Evolutionary conservation across 1,140 invertebrate genomes (phyloP).

Genomic region (Nautilus pompilius): DNA sequence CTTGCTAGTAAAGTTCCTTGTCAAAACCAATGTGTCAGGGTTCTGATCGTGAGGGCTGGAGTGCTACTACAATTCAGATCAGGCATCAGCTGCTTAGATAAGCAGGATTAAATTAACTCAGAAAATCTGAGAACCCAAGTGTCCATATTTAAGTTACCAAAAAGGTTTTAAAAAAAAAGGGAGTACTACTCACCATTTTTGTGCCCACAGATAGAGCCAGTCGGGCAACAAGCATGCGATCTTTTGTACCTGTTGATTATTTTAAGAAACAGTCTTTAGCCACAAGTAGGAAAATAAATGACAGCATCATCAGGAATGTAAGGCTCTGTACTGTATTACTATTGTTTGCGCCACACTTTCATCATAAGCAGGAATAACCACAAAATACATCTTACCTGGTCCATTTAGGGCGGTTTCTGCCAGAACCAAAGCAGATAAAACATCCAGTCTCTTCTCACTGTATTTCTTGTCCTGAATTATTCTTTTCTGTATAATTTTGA

Average conservation of each 20-base stretch:
- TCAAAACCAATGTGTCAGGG: too few species aligned
- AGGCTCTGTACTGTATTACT: too few species aligned
- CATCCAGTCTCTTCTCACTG: slow-evolving; percentile 64
- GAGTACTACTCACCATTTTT: slow-evolving; percentile 52
- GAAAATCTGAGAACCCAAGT: too few species aligned
- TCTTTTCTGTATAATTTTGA: slow-evolving; percentile 56
- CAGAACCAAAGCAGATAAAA: slow-evolving; percentile 70
- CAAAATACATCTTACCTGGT: slow-evolving; percentile 53
- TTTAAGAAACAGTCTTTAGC: neutral
- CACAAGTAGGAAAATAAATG: neutral
- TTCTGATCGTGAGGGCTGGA: too few species aligned
- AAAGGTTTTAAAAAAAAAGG: neutral
- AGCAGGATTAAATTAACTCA: too few species aligned
- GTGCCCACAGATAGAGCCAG: slow-evolving; percentile 68
- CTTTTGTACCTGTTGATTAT: slow-evolving; percentile 57
- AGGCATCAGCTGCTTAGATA: too few species aligned
- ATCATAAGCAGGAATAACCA: neutral
- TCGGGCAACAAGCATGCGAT: slow-evolving; percentile 65
- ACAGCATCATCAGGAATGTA: too few species aligned
- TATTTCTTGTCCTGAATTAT: slow-evolving; percentile 63
- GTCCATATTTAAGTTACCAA: too few species aligned
- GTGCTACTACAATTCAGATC: too few species aligned
- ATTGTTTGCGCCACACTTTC: neutral
- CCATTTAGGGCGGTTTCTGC: slow-evolving; percentile 72
- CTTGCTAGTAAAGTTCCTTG: too few species aligned